A percentile compares a stretch with the other conserved stretches of the same genome.
Conservation (phyloP, 2,113 vertebrate genomes). For the Dolichallabes microphthalmus region DNA sequence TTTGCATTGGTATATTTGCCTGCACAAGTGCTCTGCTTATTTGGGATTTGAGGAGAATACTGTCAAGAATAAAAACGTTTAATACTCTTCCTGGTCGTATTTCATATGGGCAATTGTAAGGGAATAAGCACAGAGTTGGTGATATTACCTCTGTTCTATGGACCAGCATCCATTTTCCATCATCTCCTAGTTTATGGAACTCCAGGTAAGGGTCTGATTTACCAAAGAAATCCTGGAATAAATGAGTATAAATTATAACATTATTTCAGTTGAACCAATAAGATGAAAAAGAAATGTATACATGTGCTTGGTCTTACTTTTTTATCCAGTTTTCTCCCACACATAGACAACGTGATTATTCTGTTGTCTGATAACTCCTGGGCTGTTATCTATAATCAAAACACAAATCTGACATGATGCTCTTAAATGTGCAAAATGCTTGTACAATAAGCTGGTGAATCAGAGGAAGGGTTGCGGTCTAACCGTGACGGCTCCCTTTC, state of each 20-base stretch:
- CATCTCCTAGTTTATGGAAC: slow-evolving; percentile 90
- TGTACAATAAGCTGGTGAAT: background rate
- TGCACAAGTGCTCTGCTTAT: background rate
- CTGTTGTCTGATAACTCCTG: slow-evolving; percentile 98
- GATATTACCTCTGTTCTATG: slow-evolving; percentile 91
- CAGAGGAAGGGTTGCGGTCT: background rate
- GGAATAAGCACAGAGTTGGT: background rate
- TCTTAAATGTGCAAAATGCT: background rate
- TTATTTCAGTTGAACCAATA: background rate
- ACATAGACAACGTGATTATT: slow-evolving; percentile 91
- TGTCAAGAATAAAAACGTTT: background rate
- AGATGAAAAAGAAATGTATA: background rate
- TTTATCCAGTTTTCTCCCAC: slow-evolving; percentile 95
- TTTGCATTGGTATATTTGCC: background rate
- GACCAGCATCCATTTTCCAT: slow-evolving; percentile 97
- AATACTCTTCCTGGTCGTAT: background rate
- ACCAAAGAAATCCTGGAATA: slow-evolving; percentile 90
- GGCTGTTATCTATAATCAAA: slow-evolving; percentile 83
- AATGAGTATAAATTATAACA: background rate
- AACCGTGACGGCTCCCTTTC: slow-evolving; percentile 93
- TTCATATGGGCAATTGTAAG: background rate
- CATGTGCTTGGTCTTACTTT: slow-evolving; percentile 75
- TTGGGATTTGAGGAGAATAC: background rate
- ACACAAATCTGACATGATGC: slow-evolving; percentile 36
- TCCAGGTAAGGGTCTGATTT: slow-evolving; percentile 98